Evolutionary conservation across 2,113 vertebrate genomes (phyloP).

Genomic region (Melanostigma gelatinosum): DNA sequence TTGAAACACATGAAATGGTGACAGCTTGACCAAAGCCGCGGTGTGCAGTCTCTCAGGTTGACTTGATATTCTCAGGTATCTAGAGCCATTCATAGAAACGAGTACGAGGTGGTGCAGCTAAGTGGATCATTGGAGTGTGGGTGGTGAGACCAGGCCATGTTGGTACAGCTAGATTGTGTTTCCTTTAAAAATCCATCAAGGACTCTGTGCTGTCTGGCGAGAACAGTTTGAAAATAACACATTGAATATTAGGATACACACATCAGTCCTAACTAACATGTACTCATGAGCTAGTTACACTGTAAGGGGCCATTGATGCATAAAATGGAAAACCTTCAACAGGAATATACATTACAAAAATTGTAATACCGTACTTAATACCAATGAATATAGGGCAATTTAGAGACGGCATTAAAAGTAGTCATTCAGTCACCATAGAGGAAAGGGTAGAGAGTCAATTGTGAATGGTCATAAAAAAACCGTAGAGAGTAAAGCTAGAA

Average conservation of each 20-base stretch:
- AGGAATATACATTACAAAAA: background rate
- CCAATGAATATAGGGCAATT: background rate
- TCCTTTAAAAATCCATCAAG: background rate
- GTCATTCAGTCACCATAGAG: background rate
- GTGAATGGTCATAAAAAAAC: background rate
- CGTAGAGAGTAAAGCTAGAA: background rate
- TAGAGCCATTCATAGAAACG: background rate
- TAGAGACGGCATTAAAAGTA: background rate
- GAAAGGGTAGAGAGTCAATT: background rate
- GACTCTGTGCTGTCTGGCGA: background rate
- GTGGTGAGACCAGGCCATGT: constrained; percentile 55
- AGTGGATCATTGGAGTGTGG: constrained; percentile 35
- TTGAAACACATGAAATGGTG: background rate
- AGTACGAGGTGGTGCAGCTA: constrained; percentile 10
- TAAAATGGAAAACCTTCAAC: background rate
- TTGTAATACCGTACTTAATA: background rate
- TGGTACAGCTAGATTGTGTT: constrained; percentile 3
- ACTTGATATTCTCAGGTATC: no score
- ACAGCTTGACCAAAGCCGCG: background rate
- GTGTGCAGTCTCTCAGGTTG: background rate
- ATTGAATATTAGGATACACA: background rate
- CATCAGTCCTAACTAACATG: no score
- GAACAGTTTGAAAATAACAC: background rate
- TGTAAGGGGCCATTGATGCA: background rate
- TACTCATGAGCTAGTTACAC: background rate